Base-by-base conservation (phyloP, 35 echinoderm and acorn worm species). In the Chiridota heheva region DNA sequence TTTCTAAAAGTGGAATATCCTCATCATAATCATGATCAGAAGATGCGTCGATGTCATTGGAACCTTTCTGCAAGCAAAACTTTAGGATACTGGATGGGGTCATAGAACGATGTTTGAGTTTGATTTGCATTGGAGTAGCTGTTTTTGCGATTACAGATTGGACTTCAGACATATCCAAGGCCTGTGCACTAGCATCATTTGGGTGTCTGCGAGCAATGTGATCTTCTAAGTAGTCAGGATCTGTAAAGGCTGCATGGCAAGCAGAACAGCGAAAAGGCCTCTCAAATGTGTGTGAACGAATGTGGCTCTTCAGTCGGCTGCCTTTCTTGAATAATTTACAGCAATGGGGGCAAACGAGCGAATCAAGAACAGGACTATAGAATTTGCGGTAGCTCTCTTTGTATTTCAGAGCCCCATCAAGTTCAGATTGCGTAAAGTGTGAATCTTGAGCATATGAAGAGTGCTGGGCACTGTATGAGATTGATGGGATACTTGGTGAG, bases 261-360 rank as follows among this genome's bases (percentile, higher is more conserved):
- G 68, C 73, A 44, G 87, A 88, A 63, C 95, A 98, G 15, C 95
- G 80, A 35, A 82, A 84, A 16, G 95, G 95, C 30, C 95, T 87
- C 49, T 98, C 95, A 57, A 39, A 81, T 0, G 84, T 98, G 66
- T 98, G 89, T 36, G 87, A 82, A 32, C 95, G 38, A 42, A 98
- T 88, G 63, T 98, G 95, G 28, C 74, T 62, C 55, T 98, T 98
- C 13, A 98, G 82, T 33, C 82, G 36, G 20, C 78, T 88, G 16
- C 84, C 89, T 68, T 82, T 91, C 7, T 83, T 83, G 69, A 91
- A 98, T 36, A 71, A 31, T 45, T 67, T 13, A 4, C 62, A 42
- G 34, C 95, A 98, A 38, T 98, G 95, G 3, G 95, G 95, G 60
- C 95, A 98, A 36, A 88, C 89, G 6, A 91, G 40, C 8, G 84